phyloP scores from a whole-genome alignment of 1,140 invertebrate genomes.

The Diorhabda carinulata region DNA sequence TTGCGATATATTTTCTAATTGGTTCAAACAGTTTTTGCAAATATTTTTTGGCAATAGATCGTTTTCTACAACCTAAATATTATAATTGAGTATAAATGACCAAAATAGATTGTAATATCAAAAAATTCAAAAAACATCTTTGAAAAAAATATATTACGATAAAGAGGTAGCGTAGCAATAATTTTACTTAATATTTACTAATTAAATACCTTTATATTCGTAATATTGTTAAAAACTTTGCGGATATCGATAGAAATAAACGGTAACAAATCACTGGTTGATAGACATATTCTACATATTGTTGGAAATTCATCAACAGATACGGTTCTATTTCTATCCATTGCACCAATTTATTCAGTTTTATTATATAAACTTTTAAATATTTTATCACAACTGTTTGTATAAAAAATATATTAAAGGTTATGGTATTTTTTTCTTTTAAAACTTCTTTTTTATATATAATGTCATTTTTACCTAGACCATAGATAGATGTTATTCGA shows the following conservation, averaged over 20 bases:
- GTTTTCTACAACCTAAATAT: slow-evolving; percentile 5
- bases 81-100: too few species aligned
- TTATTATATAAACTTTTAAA: too few species aligned
- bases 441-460: too few species aligned
- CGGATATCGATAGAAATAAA: neutral
- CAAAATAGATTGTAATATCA: too few species aligned
- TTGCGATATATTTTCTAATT: neutral
- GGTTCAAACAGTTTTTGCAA: slow-evolving; percentile 3
- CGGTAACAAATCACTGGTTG: slow-evolving; percentile 5
- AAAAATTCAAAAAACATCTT: too few species aligned
- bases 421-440: too few species aligned
- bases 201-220: slow-evolving; percentile 12
- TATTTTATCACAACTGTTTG: too few species aligned
- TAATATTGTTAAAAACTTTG: slow-evolving; percentile 11
- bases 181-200: neutral
- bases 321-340: neutral
- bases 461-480: too few species aligned
- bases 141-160: neutral
- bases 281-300: slow-evolving; percentile 15
- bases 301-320: slow-evolving; percentile 13
- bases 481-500: too few species aligned
- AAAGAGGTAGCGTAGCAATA: neutral
- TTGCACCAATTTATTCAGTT: too few species aligned
- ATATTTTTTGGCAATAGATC: slow-evolving; percentile 11
- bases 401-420: too few species aligned